Percentiles rank a stretch among this genome's conserved stretches.
These are phyloP conservation scores for Drosophila mulleri DNA, from an alignment of 2,888 invertebrate genomes.

Conservation along the genomic window DNA sequence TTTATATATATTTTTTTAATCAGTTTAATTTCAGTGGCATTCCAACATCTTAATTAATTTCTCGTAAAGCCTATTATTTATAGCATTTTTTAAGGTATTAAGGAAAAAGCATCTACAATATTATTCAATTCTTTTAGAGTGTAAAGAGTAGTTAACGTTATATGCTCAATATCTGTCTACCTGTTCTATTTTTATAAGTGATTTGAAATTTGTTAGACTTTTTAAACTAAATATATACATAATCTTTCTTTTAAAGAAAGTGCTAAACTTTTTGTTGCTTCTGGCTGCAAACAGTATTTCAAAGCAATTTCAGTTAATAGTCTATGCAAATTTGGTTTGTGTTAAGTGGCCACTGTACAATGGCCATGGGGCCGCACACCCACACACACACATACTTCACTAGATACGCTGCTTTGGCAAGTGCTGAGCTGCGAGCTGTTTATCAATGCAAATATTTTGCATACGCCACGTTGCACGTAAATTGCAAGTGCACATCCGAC, in stretches of 20 bases:
- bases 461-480: slow-evolving; percentile 76
- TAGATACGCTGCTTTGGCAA: slow-evolving; percentile 43
- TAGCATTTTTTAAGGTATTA: no score
- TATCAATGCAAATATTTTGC: slow-evolving; percentile 78
- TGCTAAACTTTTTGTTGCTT: not conserved
- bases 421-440: slow-evolving; percentile 64
- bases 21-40: no score
- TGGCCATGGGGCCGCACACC: slow-evolving; percentile 26
- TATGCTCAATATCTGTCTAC: no score
- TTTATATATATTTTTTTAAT: no score
- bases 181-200: no score
- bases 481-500: slow-evolving; percentile 73
- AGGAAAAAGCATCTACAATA: no score
- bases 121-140: no score
- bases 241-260: not conserved
- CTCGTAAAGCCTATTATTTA: no score
- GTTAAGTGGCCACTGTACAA: slow-evolving; percentile 58
- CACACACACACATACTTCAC: slow-evolving; percentile 21
- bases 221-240: not conserved
- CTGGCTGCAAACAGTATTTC: slow-evolving; percentile 1
- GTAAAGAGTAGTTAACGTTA: no score
- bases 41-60: no score
- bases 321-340: slow-evolving; percentile 48
- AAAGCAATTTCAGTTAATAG: slow-evolving; percentile 29
- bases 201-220: not conserved